Conservation (phyloP, 2,113 vertebrate genomes). For the Pungitius pungitius region DNA sequence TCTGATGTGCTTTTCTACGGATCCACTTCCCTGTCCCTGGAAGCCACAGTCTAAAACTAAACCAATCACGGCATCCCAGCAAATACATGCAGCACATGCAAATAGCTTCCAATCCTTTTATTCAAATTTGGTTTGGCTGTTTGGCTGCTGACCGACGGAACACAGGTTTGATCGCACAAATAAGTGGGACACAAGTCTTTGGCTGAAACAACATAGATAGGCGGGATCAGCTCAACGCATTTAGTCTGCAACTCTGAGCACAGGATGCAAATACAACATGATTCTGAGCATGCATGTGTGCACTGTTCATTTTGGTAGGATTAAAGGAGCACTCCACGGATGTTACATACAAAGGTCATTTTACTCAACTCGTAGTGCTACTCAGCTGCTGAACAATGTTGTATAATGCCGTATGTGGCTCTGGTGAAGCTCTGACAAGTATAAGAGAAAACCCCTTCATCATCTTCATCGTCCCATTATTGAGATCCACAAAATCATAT, state of each 20-base stretch:
- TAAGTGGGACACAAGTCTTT: conserved; percentile 1
- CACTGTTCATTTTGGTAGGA: background rate
- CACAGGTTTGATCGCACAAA: conserved; percentile 25
- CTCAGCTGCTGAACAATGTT: background rate
- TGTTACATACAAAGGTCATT: background rate
- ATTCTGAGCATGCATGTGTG: background rate
- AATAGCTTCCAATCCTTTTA: conserved; percentile 62
- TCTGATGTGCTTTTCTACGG: background rate
- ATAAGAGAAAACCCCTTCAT: background rate
- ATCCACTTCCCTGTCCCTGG: background rate
- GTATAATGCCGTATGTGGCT: background rate
- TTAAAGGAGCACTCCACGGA: background rate
- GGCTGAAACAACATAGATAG: conserved; percentile 13
- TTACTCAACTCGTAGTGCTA: background rate
- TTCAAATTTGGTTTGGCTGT: conserved; percentile 60
- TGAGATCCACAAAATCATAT: background rate
- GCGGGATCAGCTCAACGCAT: background rate
- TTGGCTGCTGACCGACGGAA: conserved; percentile 19
- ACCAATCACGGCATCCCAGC: conserved; percentile 1
- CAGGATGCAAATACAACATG: background rate
- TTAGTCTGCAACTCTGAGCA: conserved; percentile 1
- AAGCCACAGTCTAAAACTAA: conserved; percentile 12
- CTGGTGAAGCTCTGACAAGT: background rate
- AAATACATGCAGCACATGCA: conserved; percentile 50
- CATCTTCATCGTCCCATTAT: background rate